Conservation (phyloP, 2,113 vertebrate genomes). For the Cichladusa arquata region DNA sequence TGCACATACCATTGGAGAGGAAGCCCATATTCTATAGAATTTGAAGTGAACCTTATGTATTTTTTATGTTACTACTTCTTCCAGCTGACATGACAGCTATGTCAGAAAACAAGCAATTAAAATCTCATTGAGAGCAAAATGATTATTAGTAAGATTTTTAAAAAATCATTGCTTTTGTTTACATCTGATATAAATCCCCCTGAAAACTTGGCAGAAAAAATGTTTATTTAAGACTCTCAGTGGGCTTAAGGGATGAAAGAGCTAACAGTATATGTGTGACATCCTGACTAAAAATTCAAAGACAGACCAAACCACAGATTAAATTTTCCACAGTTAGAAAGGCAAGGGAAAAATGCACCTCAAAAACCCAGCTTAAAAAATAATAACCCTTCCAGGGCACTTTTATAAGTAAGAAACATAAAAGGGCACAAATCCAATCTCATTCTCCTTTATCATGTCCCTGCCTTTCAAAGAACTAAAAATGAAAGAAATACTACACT, state of each 20-base stretch:
- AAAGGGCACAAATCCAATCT: not conserved
- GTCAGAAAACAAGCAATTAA: not conserved
- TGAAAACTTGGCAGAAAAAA: not conserved
- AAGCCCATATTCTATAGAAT: not conserved
- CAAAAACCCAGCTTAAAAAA: not conserved
- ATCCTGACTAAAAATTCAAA: not conserved
- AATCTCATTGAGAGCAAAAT: not conserved
- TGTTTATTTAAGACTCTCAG: not conserved
- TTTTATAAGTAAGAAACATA: not conserved
- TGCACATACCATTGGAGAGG: not conserved
- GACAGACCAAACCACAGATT: not conserved
- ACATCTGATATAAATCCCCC: not conserved
- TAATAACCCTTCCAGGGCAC: not conserved
- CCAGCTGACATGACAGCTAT: not conserved
- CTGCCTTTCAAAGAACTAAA: not conserved
- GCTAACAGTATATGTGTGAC: not conserved
- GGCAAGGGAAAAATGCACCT: not conserved
- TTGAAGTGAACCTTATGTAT: not conserved
- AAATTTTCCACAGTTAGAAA: not conserved
- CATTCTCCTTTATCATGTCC: not conserved
- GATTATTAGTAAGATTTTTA: not conserved
- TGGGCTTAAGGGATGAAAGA: not conserved
- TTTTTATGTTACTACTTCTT: not conserved
- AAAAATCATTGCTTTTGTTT: not conserved
- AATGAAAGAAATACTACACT: not conserved